A percentile compares a stretch with the other conserved stretches of the same genome.
phyloP scores from a whole-genome alignment of 92 coral and sea anemone genomes.

The Epizoanthus rinbou region DNA sequence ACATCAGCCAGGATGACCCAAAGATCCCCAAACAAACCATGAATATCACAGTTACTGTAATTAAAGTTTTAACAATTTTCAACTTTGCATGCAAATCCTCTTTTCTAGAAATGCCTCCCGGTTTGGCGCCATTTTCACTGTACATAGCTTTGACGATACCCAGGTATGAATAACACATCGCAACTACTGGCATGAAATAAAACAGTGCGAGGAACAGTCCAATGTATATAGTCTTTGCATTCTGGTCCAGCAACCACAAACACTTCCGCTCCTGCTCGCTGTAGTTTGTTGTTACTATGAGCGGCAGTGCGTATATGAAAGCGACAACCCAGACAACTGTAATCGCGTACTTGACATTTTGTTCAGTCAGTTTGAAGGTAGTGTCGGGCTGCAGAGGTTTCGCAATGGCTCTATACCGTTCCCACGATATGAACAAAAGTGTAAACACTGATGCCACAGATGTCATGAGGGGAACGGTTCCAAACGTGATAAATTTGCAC shows the following conservation, averaged over 20 bases:
- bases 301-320: slow-evolving; percentile 28
- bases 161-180: slow-evolving; percentile 6
- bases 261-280: background rate
- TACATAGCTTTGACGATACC: slow-evolving; percentile 31
- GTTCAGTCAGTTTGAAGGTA: slow-evolving; percentile 1
- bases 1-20: slow-evolving; percentile 34
- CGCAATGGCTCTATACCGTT: slow-evolving; percentile 29
- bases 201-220: slow-evolving; percentile 17
- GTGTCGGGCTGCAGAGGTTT: background rate
- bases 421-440: slow-evolving; percentile 37
- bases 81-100: slow-evolving; percentile 28
- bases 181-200: slow-evolving; percentile 2
- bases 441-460: slow-evolving; percentile 25
- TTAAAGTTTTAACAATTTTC: slow-evolving; percentile 27
- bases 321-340: slow-evolving; percentile 12
- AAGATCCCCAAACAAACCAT: slow-evolving; percentile 28
- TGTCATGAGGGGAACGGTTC: slow-evolving; percentile 15
- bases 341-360: background rate
- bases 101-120: slow-evolving; percentile 12
- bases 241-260: slow-evolving; percentile 11
- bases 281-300: background rate
- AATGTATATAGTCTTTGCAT: background rate
- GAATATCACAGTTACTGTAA: slow-evolving; percentile 35
- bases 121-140: slow-evolving; percentile 6
- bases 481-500: slow-evolving; percentile 32